A percentile compares a stretch with the other conserved stretches of the same genome.
These are phyloP conservation scores for Hypomecis punctinalis DNA, from an alignment of 2,888 invertebrate genomes.

Conservation along the genomic window DNA sequence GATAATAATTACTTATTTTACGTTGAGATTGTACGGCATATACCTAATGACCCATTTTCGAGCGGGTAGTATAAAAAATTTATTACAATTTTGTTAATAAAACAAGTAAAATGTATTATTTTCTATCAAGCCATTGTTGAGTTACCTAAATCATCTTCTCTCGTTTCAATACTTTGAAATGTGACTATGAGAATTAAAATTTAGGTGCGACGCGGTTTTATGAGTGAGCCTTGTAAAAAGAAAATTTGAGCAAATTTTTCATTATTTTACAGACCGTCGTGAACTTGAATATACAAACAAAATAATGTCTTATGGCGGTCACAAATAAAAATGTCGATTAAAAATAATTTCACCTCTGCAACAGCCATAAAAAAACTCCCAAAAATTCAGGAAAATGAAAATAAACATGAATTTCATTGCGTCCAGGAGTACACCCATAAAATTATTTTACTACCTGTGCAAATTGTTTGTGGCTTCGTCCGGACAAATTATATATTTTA, in stretches of 20 bases:
- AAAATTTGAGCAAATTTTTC: not conserved
- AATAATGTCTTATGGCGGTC: not conserved
- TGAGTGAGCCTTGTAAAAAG: not conserved
- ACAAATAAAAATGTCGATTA: constrained; percentile 15
- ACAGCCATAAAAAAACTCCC: constrained; percentile 27
- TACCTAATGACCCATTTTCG: too few relatives aligned
- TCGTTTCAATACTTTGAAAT: too few relatives aligned
- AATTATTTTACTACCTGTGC: constrained; percentile 30
- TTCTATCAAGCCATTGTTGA: too few relatives aligned
- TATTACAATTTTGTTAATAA: too few relatives aligned
- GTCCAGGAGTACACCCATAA: constrained; percentile 18
- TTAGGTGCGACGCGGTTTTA: not conserved
- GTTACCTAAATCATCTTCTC: too few relatives aligned
- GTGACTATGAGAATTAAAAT: too few relatives aligned
- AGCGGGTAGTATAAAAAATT: too few relatives aligned
- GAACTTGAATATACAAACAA: not conserved
- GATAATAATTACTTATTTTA: too few relatives aligned
- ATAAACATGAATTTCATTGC: constrained; percentile 29
- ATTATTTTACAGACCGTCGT: not conserved
- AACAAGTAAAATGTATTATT: too few relatives aligned
- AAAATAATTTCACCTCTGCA: constrained; percentile 21
- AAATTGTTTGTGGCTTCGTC: constrained; percentile 30
- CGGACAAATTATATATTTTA: constrained; percentile 20
- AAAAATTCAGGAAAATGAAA: constrained; percentile 19
- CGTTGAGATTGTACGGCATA: too few relatives aligned